Evolutionary conservation across 2,797 vertebrate species (phyloP), one percentile per base, ranked within the genome.

Genomic region (Tarsius wallacei): DNA sequence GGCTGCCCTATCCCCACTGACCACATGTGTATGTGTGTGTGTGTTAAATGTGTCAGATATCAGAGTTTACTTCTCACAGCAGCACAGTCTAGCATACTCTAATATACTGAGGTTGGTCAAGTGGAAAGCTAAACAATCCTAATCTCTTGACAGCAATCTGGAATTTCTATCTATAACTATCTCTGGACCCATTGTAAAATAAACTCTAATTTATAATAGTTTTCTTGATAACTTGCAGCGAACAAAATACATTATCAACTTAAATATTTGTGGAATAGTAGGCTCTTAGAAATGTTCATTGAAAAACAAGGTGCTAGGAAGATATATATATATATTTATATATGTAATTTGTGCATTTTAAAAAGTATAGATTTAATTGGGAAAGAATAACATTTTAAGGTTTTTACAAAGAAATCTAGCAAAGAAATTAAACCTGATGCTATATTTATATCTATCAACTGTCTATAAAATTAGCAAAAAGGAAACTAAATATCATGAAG

Each of bases 311-410:
- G 4, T 66, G 59, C 28, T 88, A 71, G 93, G 53, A 91, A 76
- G n/a, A 26, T 57, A 22, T n/a, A 3, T 68, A 68, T 16, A 68
- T 10, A 36, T 0, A 2, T 70, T 33, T 70, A 36, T 36, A 66
- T 88, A 74, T 94, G 63, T 22, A 14, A 81, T 93, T 66, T 93
- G n/a, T 47, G 22, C 88, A 8, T 94, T 85, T 94, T 81, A 78
- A 87, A 83, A 90, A 90, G 7, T 47, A 33, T 51, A 53, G 11
- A 57, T 83, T 73, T 78, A 85, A 55, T 71, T 87, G 36, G 53
- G 53, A 84, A 95, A 93, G 5, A 10, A 2, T 49, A 91, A 78
- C 12, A 51, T 59, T 70, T 93, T 33, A 88, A 88, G 5, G 55
- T 86, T 10, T 47, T 63, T 66, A 31, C 33, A 87, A 81, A n/a